A percentile compares a stretch with the other conserved stretches of the same genome.
Conservation (phyloP, 1,140 invertebrate genomes). For the Panagrolaimus sp. region DNA sequence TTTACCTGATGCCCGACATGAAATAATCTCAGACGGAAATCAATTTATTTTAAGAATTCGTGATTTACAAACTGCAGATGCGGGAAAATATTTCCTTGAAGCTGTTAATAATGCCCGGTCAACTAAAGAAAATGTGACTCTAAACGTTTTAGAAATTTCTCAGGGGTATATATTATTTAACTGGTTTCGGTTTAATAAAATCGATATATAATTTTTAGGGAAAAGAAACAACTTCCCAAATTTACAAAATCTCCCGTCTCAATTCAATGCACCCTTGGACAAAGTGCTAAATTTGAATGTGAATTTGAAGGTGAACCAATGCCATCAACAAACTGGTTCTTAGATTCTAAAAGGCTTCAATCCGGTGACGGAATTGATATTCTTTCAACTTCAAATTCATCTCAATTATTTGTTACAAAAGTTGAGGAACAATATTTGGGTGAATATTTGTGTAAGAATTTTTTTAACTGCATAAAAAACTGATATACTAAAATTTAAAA, state of each 20-base stretch:
- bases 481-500: too few relatives aligned
- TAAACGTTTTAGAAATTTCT: constrained; percentile 26
- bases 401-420: constrained; percentile 25
- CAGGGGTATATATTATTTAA: constrained; percentile 1
- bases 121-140: constrained; percentile 24
- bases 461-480: too few relatives aligned
- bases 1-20: constrained; percentile 27
- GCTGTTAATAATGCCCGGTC: constrained; percentile 48
- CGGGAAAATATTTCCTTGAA: constrained; percentile 41
- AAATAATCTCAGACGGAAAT: constrained; percentile 41
- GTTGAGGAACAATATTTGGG: constrained; percentile 35
- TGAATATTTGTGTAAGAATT: constrained; percentile 52
- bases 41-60: constrained; percentile 42
- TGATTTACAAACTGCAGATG: constrained; percentile 37
- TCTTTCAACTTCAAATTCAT: constrained; percentile 22
- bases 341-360: constrained; percentile 34
- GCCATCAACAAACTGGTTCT: constrained; percentile 48
- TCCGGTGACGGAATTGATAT: constrained; percentile 35
- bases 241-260: constrained; percentile 45
- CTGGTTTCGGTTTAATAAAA: neutral
- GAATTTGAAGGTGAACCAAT: constrained; percentile 45
- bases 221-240: constrained; percentile 26
- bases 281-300: constrained; percentile 40
- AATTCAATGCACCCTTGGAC: constrained; percentile 44
- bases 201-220: neutral